Conservation (phyloP, 1,140 invertebrate species). For the Holcopasites calliopsidis region DNA sequence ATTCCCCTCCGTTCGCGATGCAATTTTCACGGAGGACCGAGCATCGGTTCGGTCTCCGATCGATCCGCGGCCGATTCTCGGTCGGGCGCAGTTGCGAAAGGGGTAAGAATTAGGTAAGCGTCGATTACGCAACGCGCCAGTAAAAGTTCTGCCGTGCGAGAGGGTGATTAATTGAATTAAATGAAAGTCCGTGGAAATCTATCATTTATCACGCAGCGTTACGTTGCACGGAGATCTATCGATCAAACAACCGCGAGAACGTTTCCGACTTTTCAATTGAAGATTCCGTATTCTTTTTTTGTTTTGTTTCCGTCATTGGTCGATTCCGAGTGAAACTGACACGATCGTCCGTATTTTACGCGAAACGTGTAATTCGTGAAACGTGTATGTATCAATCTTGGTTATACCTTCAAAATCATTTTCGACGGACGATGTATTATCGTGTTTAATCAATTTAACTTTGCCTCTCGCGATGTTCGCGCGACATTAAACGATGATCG, state of each 20-base stretch:
- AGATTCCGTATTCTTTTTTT: not conserved
- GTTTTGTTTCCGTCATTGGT: no score
- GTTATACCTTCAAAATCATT: no score
- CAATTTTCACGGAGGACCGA: not conserved
- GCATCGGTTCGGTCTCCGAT: not conserved
- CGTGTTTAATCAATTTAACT: no score
- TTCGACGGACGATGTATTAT: no score
- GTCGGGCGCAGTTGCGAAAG: no score
- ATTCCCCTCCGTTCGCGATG: not conserved
- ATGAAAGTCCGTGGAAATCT: not conserved
- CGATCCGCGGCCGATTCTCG: not conserved
- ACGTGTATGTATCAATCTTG: no score
- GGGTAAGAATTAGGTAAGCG: not conserved
- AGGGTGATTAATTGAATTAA: slow-evolving; percentile 23
- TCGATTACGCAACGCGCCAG: not conserved
- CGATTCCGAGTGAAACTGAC: no score
- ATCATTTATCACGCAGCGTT: slow-evolving; percentile 24
- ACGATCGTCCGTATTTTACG: no score
- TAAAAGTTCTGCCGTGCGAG: not conserved
- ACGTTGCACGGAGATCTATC: not conserved
- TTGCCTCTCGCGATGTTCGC: no score
- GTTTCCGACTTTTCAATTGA: slow-evolving; percentile 5
- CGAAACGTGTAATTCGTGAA: no score
- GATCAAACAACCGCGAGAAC: not conserved
- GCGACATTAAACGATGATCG: no score